A percentile compares a stretch with the other conserved stretches of the same genome.
Conservation (phyloP, 2,888 invertebrate genomes). For the Euclidia mi region DNA sequence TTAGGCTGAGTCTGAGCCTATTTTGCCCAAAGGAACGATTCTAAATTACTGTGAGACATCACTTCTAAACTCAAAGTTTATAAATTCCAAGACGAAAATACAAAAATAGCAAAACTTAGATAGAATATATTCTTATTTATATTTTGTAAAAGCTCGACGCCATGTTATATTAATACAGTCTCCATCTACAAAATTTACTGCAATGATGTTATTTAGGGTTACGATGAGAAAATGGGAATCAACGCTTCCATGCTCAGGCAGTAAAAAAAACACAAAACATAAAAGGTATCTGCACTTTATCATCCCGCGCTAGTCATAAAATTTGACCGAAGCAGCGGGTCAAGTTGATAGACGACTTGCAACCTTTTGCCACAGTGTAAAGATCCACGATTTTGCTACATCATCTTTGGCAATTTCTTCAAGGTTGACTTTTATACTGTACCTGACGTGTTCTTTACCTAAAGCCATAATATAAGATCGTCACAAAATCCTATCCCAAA, state of each 20-base stretch:
- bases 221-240: not conserved
- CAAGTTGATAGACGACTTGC: slow-evolving; percentile 4
- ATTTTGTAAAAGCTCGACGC: too few relatives aligned
- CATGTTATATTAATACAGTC: too few relatives aligned
- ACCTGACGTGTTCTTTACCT: slow-evolving; percentile 1
- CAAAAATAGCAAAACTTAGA: too few relatives aligned
- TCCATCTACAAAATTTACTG: not conserved
- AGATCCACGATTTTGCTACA: not conserved
- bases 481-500: too few relatives aligned
- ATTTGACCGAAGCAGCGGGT: slow-evolving; percentile 14
- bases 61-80: too few relatives aligned
- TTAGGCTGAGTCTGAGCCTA: too few relatives aligned
- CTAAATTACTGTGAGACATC: too few relatives aligned
- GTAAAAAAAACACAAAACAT: slow-evolving; percentile 8
- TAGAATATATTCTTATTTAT: too few relatives aligned
- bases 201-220: not conserved
- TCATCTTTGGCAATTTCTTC: not conserved
- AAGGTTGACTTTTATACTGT: slow-evolving; percentile 1
- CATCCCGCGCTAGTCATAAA: slow-evolving; percentile 8
- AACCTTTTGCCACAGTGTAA: slow-evolving; percentile 1
- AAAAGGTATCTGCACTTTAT: slow-evolving; percentile 17
- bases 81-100: too few relatives aligned
- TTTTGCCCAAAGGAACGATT: too few relatives aligned
- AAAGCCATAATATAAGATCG: not conserved
- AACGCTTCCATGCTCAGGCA: not conserved